phyloP scores from a whole-genome alignment of 2,797 vertebrate genomes.

The Cossypha dichroa region DNA sequence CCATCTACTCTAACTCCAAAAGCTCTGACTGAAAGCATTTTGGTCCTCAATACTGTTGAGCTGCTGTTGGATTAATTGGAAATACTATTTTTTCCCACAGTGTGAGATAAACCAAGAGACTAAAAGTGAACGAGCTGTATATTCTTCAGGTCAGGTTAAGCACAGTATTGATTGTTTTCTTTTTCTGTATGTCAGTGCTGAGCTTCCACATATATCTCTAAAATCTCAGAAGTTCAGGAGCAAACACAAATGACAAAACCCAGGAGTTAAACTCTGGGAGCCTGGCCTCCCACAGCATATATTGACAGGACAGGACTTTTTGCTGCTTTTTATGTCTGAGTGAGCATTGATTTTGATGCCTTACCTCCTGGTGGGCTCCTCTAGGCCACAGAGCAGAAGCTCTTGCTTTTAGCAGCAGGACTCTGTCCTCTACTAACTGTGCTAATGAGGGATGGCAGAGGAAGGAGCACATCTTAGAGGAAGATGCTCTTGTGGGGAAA shows the following conservation, averaged over 20 bases:
- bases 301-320: background rate
- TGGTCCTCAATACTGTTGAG: background rate
- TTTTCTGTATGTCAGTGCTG: constrained; percentile 8
- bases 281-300: background rate
- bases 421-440: background rate
- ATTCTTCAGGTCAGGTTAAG: constrained; percentile 9
- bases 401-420: constrained; percentile 51
- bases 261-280: background rate
- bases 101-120: background rate
- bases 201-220: constrained; percentile 21
- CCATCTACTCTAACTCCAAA: background rate
- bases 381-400: background rate
- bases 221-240: constrained; percentile 29
- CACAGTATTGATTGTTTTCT: constrained; percentile 16
- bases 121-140: background rate
- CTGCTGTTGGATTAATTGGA: background rate
- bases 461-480: background rate
- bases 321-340: background rate
- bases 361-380: constrained; percentile 38
- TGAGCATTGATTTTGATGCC: constrained; percentile 25
- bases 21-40: background rate
- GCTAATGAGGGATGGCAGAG: constrained; percentile 54
- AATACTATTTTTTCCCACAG: background rate
- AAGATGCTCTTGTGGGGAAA: background rate
- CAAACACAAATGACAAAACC: background rate